phyloP scores from a whole-genome alignment of 2,113 vertebrate species.

The Myotis davidii region DNA sequence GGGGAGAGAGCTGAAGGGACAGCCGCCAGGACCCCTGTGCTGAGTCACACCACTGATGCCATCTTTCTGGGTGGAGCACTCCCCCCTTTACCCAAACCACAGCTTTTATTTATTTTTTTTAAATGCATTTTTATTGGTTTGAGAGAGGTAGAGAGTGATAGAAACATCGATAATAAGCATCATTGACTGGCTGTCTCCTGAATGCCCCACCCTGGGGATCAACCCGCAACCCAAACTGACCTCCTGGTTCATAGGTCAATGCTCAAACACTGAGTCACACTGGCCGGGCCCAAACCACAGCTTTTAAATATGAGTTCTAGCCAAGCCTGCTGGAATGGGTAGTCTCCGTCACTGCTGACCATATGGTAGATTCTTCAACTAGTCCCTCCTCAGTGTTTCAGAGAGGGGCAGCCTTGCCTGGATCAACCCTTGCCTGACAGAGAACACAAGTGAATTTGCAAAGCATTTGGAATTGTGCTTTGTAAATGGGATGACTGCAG shows the following conservation, averaged over 20 bases:
- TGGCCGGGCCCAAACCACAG: neutral
- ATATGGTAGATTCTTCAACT: neutral
- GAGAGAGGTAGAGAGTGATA: too few species aligned
- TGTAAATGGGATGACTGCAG: neutral
- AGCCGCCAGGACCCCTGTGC: neutral
- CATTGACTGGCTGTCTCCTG: too few species aligned
- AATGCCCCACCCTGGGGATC: too few species aligned
- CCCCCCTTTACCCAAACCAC: neutral
- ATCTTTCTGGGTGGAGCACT: neutral
- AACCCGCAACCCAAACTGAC: too few species aligned
- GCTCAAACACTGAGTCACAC: too few species aligned
- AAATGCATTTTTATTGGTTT: too few species aligned
- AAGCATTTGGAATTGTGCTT: neutral
- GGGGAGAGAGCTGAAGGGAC: neutral
- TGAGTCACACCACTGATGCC: neutral
- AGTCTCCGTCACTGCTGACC: neutral
- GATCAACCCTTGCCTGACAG: neutral
- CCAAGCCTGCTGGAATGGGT: neutral
- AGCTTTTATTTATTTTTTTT: too few species aligned
- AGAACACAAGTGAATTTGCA: neutral
- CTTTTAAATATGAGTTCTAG: conserved; percentile 15
- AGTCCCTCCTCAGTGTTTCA: neutral
- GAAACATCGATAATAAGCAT: too few species aligned
- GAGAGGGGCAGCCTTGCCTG: neutral
- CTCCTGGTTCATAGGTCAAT: too few species aligned